Evolutionary conservation across 2,888 invertebrate species (phyloP).

Genomic region (Acheta domesticus): DNA sequence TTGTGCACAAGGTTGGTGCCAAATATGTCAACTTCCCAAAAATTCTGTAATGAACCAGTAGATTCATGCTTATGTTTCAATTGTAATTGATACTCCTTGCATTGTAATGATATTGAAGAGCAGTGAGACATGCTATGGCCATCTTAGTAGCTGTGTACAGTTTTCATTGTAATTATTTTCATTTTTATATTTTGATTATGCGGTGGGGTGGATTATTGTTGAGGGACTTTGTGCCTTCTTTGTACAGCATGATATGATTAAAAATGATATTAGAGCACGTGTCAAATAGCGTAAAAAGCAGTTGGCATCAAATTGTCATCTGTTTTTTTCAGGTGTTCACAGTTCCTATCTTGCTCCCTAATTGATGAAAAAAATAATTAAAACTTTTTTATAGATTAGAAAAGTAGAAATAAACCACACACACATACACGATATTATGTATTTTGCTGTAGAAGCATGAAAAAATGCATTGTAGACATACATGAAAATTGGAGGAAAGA

Average conservation of each 20-base stretch:
- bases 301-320: constrained; percentile 36
- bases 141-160: constrained; percentile 2
- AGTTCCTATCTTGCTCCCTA: constrained; percentile 43
- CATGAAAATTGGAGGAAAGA: constrained; percentile 35
- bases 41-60: too few relatives aligned
- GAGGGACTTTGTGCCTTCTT: constrained; percentile 41
- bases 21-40: too few relatives aligned
- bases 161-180: constrained; percentile 4
- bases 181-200: background rate
- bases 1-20: too few relatives aligned
- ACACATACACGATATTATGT: constrained; percentile 36
- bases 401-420: constrained; percentile 34
- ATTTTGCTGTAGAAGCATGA: constrained; percentile 37
- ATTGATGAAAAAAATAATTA: constrained; percentile 38
- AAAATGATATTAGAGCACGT: constrained; percentile 40
- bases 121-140: background rate
- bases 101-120: background rate
- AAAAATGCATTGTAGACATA: constrained; percentile 34
- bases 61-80: too few relatives aligned
- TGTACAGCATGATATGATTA: constrained; percentile 39
- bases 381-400: constrained; percentile 40
- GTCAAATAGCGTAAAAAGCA: constrained; percentile 38
- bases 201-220: constrained; percentile 35
- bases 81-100: too few relatives aligned
- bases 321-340: constrained; percentile 40